Percentiles rank a stretch among this genome's conserved stretches.
Conservation (phyloP, 1,140 invertebrate species). For the Drosophila lowei region DNA sequence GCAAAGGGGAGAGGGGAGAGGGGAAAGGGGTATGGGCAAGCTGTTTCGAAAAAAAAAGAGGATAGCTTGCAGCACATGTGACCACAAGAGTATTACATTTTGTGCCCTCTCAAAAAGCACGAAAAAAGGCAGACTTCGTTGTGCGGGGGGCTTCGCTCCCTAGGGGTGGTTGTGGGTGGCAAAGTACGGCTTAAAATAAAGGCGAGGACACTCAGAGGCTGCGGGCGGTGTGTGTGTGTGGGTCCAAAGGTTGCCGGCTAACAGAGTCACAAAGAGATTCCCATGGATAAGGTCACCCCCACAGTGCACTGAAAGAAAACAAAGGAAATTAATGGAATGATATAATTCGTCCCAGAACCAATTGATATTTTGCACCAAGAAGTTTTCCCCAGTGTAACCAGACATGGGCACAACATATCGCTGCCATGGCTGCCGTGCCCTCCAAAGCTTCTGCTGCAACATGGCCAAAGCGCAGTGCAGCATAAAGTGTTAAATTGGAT, state of each 20-base stretch:
- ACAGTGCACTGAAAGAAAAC: constrained; percentile 56
- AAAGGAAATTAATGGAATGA: neutral
- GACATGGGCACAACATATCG: constrained; percentile 52
- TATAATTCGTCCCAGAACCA: no score
- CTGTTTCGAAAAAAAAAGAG: constrained; percentile 1
- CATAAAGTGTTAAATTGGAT: constrained; percentile 83
- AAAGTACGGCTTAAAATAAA: constrained; percentile 41
- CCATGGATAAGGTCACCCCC: constrained; percentile 52
- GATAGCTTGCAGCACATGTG: constrained; percentile 68
- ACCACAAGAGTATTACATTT: constrained; percentile 81
- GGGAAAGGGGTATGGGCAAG: neutral
- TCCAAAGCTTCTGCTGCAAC: constrained; percentile 50
- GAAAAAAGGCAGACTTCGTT: constrained; percentile 28
- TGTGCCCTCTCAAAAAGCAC: constrained; percentile 53
- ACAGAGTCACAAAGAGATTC: constrained; percentile 68
- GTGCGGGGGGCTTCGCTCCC: neutral
- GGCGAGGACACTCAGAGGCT: constrained; percentile 11
- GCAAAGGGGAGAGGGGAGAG: neutral
- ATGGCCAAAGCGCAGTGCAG: constrained; percentile 75
- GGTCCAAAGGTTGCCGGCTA: constrained; percentile 68
- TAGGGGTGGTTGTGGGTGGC: neutral
- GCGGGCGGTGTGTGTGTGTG: constrained; percentile 24
- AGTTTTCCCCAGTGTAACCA: constrained; percentile 37
- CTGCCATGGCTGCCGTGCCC: constrained; percentile 15
- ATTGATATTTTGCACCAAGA: no score